Evolutionary conservation across 37 sponge, comb jelly and placozoan genomes (phyloP).

Genomic region (Hexactinellida sp.): DNA sequence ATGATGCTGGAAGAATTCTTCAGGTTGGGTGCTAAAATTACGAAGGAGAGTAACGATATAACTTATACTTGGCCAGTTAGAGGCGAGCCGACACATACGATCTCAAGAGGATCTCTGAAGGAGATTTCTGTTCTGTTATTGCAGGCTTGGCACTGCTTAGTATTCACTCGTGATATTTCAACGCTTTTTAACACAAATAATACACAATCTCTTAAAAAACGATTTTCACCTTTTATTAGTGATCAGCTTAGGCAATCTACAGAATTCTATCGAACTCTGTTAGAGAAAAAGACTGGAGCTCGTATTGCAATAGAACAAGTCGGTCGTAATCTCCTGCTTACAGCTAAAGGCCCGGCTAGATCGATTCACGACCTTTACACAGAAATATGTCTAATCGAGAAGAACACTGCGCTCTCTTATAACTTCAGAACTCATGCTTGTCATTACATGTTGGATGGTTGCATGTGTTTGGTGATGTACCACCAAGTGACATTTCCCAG

Average conservation of each 20-base stretch:
- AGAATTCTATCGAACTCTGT: not conserved
- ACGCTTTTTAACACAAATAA: not conserved
- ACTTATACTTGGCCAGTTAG: not conserved
- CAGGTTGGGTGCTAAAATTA: not conserved
- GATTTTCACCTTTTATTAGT: not conserved
- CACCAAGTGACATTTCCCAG: not conserved
- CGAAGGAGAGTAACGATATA: not conserved
- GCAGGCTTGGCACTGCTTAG: not conserved
- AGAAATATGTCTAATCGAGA: not conserved
- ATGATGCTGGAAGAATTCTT: not conserved
- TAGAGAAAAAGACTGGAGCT: not conserved
- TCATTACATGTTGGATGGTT: not conserved
- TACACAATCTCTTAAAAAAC: not conserved
- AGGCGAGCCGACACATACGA: not conserved
- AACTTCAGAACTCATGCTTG: not conserved
- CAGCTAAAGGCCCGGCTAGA: not conserved
- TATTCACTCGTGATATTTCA: not conserved
- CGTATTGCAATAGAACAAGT: not conserved
- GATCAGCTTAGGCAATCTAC: not conserved
- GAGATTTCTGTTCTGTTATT: not conserved
- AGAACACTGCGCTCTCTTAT: not conserved
- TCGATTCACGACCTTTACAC: not conserved
- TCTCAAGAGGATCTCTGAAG: not conserved
- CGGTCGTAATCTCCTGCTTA: not conserved
- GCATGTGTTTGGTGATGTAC: not conserved